Conservation (phyloP, 2,888 invertebrate species). For the Priapulus caudatus region DNA sequence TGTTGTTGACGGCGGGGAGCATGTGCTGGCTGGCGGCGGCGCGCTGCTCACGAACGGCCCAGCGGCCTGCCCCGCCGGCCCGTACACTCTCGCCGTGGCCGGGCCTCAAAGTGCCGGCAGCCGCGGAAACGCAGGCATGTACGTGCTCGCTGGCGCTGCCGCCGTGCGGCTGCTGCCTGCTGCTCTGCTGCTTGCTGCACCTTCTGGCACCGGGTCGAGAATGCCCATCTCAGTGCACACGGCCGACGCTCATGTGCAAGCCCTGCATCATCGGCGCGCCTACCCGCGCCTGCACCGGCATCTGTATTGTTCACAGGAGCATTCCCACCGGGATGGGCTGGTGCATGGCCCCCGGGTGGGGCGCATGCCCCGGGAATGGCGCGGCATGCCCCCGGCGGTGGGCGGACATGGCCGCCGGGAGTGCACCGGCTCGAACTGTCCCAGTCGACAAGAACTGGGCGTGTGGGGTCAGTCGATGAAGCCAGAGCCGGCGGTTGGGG, state of each 20-base stretch:
- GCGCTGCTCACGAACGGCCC: neutral
- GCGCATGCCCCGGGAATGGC: conserved; percentile 22
- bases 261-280: neutral
- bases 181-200: conserved; percentile 18
- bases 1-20: conserved; percentile 42
- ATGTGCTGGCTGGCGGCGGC: conserved; percentile 22
- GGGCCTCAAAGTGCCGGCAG: conserved; percentile 68
- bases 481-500: no score
- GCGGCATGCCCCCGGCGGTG: conserved; percentile 28
- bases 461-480: neutral
- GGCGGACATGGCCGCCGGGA: conserved; percentile 20
- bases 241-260: neutral
- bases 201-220: conserved; percentile 10
- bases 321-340: conserved; percentile 31
- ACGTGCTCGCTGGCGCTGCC: conserved; percentile 24
- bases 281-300: conserved; percentile 29
- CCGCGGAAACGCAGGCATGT: conserved; percentile 19
- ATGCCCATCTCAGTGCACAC: conserved; percentile 16
- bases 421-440: conserved; percentile 6
- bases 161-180: conserved; percentile 21
- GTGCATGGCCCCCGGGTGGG: no score
- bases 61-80: neutral
- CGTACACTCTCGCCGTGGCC: no score
- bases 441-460: neutral
- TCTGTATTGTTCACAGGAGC: conserved; percentile 39